These are phyloP conservation scores for Girardia tigrina DNA, from an alignment of 2,888 invertebrate genomes.

Conservation along the genomic window DNA sequence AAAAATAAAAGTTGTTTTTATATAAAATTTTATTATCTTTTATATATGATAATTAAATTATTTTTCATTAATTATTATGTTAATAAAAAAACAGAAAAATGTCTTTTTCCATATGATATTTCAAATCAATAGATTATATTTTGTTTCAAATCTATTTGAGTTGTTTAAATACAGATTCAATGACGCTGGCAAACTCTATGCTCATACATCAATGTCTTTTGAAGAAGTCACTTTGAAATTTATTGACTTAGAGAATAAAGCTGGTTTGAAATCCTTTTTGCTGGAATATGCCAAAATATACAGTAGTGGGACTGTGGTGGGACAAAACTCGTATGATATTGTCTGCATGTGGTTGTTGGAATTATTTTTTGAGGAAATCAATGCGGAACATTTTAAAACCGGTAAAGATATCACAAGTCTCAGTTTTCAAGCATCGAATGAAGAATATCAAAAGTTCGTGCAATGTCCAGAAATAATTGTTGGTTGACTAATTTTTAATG, in stretches of 20 bases:
- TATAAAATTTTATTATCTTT: too few species aligned
- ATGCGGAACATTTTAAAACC: neutral
- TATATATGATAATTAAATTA: too few species aligned
- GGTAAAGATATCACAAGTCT: neutral
- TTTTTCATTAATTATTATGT: too few species aligned
- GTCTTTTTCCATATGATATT: too few species aligned
- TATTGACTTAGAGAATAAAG: neutral
- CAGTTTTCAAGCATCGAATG: neutral
- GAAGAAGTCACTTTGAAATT: neutral
- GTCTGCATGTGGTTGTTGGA: neutral
- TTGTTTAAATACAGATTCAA: neutral
- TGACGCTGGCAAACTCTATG: neutral
- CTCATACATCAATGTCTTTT: neutral
- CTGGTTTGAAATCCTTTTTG: neutral
- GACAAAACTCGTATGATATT: neutral
- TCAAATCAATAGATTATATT: too few species aligned
- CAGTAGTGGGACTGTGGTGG: neutral
- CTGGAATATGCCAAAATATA: neutral
- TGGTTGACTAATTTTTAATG: neutral
- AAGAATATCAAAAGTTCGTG: neutral
- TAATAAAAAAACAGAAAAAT: too few species aligned
- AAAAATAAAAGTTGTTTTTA: too few species aligned
- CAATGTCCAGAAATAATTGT: neutral
- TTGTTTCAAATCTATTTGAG: too few species aligned
- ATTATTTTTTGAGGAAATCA: neutral